Evolutionary conservation across 2,113 vertebrate genomes (phyloP).

Genomic region (Micromys minutus): DNA sequence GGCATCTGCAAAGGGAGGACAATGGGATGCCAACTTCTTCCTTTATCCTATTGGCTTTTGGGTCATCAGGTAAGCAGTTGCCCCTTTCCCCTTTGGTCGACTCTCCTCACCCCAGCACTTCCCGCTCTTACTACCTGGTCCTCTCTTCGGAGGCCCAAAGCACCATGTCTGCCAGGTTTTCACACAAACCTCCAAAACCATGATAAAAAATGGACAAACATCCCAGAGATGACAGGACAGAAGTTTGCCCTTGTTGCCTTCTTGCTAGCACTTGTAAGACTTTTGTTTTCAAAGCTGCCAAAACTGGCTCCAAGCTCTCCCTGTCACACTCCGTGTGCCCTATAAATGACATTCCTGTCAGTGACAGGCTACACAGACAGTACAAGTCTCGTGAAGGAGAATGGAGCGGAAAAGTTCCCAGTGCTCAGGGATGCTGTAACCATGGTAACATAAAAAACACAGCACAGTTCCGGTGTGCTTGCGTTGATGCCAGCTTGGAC

Average conservation of each 20-base stretch:
- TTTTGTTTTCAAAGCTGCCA: not conserved
- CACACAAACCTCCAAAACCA: not conserved
- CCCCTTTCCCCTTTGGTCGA: accelerated
- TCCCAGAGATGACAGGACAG: not conserved
- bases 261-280: not conserved
- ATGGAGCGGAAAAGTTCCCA: not conserved
- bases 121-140: not conserved
- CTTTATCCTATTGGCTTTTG: not conserved
- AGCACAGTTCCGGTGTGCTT: too few species aligned
- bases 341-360: not conserved
- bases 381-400: not conserved
- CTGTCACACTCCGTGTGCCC: too few species aligned
- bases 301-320: not conserved
- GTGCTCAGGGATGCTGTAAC: not conserved
- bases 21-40: not conserved
- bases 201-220: not conserved
- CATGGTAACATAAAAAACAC: not conserved
- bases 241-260: not conserved
- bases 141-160: not conserved
- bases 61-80: not conserved
- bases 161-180: not conserved
- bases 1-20: too few species aligned
- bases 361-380: too few species aligned
- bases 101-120: not conserved
- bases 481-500: not conserved